phyloP scores from a whole-genome alignment of 2,797 vertebrate genomes.

The Phrynocephalus vlangalii region DNA sequence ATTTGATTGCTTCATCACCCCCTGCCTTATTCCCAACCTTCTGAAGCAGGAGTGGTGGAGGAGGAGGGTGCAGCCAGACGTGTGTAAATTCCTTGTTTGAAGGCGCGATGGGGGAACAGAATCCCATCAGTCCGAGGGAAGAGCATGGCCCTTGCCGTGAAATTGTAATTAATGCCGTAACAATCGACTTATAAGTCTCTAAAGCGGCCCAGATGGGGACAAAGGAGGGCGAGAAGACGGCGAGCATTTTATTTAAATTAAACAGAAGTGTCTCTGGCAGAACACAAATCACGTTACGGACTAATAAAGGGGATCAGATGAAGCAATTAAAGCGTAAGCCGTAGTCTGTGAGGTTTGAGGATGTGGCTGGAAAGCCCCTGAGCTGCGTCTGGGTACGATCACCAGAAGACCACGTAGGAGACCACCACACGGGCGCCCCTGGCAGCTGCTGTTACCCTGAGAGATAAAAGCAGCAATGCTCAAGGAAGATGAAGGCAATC shows the following conservation, averaged over 20 bases:
- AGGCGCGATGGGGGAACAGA: constrained; percentile 50
- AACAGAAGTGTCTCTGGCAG: constrained; percentile 52
- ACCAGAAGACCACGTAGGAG: background rate
- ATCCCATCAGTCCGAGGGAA: constrained; percentile 51
- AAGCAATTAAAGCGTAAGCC: constrained; percentile 51
- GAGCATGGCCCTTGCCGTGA: constrained; percentile 70
- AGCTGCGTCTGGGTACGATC: background rate
- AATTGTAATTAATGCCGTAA: constrained; percentile 84
- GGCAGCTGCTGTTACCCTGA: background rate
- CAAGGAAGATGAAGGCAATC: background rate
- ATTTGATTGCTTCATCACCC: constrained; percentile 72
- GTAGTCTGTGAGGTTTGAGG: constrained; percentile 21
- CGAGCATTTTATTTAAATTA: constrained; percentile 70
- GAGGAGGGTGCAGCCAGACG: constrained; percentile 61
- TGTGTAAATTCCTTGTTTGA: constrained; percentile 65
- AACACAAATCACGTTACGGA: constrained; percentile 56
- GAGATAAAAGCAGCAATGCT: background rate
- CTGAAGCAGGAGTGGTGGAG: constrained; percentile 37
- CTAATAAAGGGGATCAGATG: constrained; percentile 62
- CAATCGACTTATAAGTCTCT: constrained; percentile 81
- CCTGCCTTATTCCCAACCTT: constrained; percentile 62
- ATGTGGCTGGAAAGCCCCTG: background rate
- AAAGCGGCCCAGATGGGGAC: constrained; percentile 54
- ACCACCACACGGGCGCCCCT: too few species aligned
- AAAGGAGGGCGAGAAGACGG: constrained; percentile 64